A percentile compares a stretch with the other conserved stretches of the same genome.
Conservation (phyloP, 2,113 vertebrate species). For the Aspiorhynchus laticeps region DNA sequence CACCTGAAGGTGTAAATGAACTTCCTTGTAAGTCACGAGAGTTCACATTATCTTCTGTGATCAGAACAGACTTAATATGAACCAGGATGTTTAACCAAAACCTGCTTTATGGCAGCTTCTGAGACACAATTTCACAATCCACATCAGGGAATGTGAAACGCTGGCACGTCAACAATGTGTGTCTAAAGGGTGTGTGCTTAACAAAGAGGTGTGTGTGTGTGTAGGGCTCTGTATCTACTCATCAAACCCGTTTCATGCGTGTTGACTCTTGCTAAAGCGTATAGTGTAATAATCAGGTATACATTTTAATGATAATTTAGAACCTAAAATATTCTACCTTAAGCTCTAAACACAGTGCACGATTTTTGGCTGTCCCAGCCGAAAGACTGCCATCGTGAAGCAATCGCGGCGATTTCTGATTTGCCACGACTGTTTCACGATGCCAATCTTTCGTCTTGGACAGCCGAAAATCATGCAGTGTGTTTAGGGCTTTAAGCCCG, state of each 20-base stretch:
- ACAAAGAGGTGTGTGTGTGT: slow-evolving; percentile 32
- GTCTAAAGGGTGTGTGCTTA: slow-evolving; percentile 37
- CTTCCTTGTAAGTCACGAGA: not conserved
- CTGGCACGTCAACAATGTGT: not conserved
- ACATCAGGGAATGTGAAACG: not conserved
- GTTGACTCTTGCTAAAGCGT: not conserved
- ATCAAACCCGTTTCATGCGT: not conserved
- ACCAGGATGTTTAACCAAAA: not conserved
- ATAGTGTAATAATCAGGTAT: too few species aligned
- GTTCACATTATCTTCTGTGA: not conserved
- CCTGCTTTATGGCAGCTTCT: not conserved
- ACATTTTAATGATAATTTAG: too few species aligned
- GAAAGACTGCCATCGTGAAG: too few species aligned
- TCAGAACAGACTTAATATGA: not conserved
- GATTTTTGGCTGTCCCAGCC: too few species aligned
- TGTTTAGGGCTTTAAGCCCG: too few species aligned
- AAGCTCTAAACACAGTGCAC: too few species aligned
- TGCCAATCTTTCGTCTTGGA: too few species aligned
- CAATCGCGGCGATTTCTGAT: too few species aligned
- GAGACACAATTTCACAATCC: not conserved
- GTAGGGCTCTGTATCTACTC: not conserved
- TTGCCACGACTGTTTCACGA: too few species aligned
- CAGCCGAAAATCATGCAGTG: too few species aligned
- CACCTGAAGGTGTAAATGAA: not conserved
- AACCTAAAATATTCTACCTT: not conserved